Evolutionary conservation across 1,140 invertebrate species (phyloP).

Genomic region (Charaxes varanes): DNA sequence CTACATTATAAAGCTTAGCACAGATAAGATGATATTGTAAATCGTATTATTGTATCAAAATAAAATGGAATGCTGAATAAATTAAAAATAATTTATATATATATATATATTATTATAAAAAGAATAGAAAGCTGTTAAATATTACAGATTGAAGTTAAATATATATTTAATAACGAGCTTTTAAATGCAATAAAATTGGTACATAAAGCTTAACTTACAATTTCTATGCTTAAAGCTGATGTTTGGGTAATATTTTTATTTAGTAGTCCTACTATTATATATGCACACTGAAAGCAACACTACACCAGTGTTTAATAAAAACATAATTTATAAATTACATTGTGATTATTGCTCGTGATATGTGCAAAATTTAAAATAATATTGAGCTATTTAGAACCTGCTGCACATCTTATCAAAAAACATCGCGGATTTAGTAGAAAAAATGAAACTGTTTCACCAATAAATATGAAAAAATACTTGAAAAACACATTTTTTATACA

Average conservation of each 20-base stretch:
- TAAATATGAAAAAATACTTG: background rate
- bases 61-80: background rate
- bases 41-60: background rate
- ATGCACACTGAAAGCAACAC: conserved; percentile 50
- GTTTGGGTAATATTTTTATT: conserved; percentile 25
- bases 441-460: conserved; percentile 2
- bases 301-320: conserved; percentile 42
- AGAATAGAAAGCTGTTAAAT: conserved; percentile 7
- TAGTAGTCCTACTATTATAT: conserved; percentile 21
- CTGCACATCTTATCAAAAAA: conserved; percentile 30
- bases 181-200: too few species aligned
- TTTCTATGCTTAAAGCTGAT: conserved; percentile 48
- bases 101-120: background rate
- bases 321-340: conserved; percentile 64
- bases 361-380: conserved; percentile 52
- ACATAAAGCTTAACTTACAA: conserved; percentile 52
- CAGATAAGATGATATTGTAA: too few species aligned
- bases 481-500: background rate
- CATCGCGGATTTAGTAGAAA: conserved; percentile 1
- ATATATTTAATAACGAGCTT: too few species aligned
- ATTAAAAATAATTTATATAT: background rate
- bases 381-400: conserved; percentile 61
- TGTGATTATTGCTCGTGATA: conserved; percentile 62
- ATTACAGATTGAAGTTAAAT: too few species aligned
- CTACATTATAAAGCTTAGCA: too few species aligned